Evolutionary conservation across 2,797 vertebrate genomes (phyloP).

Genomic region (Xenentodon cancila): DNA sequence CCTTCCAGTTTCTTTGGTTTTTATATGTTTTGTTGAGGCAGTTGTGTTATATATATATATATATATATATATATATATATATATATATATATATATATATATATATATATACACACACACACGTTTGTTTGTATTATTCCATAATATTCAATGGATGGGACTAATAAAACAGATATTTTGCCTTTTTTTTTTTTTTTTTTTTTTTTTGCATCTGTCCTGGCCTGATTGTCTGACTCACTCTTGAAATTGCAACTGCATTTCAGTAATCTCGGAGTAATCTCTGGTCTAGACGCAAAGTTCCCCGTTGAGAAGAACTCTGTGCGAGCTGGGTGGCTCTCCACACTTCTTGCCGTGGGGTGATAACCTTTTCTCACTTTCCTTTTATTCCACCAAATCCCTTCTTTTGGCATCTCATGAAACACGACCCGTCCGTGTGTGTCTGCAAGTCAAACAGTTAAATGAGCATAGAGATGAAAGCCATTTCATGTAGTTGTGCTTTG

Average conservation of each 20-base stretch:
- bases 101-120: no score
- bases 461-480: constrained; percentile 56
- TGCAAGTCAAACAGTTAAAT: constrained; percentile 61
- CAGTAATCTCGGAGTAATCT: constrained; percentile 42
- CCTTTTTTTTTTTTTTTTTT: not conserved
- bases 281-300: constrained; percentile 50
- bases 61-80: no score
- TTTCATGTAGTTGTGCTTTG: constrained; percentile 52
- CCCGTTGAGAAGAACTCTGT: constrained; percentile 34
- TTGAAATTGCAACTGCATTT: constrained; percentile 29
- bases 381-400: constrained; percentile 67
- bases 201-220: not conserved
- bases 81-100: no score
- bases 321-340: constrained; percentile 23
- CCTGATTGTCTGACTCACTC: constrained; percentile 6
- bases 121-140: no score
- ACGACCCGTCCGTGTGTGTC: constrained; percentile 53
- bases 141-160: no score
- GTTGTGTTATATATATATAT: no score
- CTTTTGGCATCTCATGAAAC: constrained; percentile 69
- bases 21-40: no score
- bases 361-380: constrained; percentile 58
- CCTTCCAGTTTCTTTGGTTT: no score
- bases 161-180: no score
- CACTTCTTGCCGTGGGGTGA: constrained; percentile 48